Conservation (phyloP, 2,113 vertebrate genomes). For the Talpa occidentalis region DNA sequence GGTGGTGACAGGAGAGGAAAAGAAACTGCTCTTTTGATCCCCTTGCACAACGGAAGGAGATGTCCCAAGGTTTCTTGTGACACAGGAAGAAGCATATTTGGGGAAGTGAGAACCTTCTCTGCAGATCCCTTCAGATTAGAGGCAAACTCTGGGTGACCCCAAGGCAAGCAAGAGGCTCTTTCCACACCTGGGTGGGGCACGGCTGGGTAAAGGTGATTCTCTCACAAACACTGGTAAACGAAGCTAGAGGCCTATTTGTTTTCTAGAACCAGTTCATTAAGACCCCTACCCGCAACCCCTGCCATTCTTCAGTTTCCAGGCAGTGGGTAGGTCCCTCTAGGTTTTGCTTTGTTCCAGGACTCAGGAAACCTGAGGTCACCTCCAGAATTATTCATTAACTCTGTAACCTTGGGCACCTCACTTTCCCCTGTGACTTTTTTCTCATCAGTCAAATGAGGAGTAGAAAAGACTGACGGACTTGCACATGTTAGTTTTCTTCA, state of each 20-base stretch:
- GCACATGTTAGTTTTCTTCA: neutral
- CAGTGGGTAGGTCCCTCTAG: neutral
- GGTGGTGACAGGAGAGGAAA: slow-evolving; percentile 44
- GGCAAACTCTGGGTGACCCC: neutral
- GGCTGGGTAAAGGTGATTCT: neutral
- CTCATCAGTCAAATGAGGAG: neutral
- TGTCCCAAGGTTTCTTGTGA: slow-evolving; percentile 62
- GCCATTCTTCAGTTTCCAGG: neutral
- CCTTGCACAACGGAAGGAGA: slow-evolving; percentile 75
- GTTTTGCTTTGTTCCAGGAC: too few species aligned
- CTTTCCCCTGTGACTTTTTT: neutral
- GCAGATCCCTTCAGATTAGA: slow-evolving; percentile 7
- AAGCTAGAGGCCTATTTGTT: neutral
- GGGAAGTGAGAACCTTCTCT: slow-evolving; percentile 73
- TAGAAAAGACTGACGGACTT: neutral
- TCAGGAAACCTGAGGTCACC: neutral
- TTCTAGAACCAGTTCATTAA: neutral
- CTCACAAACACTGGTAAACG: neutral
- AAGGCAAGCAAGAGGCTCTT: neutral
- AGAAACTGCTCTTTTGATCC: slow-evolving; percentile 65
- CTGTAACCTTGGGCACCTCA: too few species aligned
- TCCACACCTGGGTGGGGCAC: neutral
- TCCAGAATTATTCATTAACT: neutral
- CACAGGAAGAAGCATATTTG: slow-evolving; percentile 56
- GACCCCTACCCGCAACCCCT: accelerated